phyloP scores from a whole-genome alignment of 2,888 invertebrate species.

The Stenoptilia bipunctidactyla region DNA sequence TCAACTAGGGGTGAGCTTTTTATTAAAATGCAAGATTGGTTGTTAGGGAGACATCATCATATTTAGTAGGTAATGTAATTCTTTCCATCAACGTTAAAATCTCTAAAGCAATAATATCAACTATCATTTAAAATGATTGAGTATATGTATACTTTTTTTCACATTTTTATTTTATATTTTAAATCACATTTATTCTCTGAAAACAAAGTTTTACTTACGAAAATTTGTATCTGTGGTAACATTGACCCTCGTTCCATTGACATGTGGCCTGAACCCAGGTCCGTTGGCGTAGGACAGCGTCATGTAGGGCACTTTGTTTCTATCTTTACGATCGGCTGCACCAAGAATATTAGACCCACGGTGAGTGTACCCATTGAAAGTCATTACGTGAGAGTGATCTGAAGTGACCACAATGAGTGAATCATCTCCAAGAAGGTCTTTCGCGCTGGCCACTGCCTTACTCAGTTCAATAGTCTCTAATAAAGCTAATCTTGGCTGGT shows the following conservation, averaged over 20 bases:
- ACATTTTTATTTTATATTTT: too few species aligned
- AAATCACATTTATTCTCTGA: too few species aligned
- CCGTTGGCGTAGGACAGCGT: constrained; percentile 24
- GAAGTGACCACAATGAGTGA: constrained; percentile 80
- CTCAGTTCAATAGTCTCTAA: constrained; percentile 74
- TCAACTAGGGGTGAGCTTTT: background rate
- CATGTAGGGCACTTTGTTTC: constrained; percentile 20
- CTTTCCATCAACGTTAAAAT: too few species aligned
- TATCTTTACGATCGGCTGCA: constrained; percentile 22
- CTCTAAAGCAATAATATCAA: too few species aligned
- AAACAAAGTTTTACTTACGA: constrained; percentile 8
- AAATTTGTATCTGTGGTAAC: constrained; percentile 24
- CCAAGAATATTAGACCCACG: constrained; percentile 33
- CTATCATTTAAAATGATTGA: too few species aligned
- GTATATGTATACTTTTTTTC: too few species aligned
- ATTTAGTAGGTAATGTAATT: too few species aligned
- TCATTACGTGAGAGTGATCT: constrained; percentile 78
- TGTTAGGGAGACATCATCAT: too few species aligned
- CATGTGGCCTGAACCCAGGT: constrained; percentile 16
- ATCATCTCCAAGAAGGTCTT: constrained; percentile 37
- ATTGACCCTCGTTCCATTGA: constrained; percentile 34
- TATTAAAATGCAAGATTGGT: too few species aligned
- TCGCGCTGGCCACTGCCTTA: constrained; percentile 51
- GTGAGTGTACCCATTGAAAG: constrained; percentile 73
- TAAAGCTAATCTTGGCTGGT: constrained; percentile 60